phyloP scores from a whole-genome alignment of 2,113 vertebrate genomes.

The Nestor notabilis region DNA sequence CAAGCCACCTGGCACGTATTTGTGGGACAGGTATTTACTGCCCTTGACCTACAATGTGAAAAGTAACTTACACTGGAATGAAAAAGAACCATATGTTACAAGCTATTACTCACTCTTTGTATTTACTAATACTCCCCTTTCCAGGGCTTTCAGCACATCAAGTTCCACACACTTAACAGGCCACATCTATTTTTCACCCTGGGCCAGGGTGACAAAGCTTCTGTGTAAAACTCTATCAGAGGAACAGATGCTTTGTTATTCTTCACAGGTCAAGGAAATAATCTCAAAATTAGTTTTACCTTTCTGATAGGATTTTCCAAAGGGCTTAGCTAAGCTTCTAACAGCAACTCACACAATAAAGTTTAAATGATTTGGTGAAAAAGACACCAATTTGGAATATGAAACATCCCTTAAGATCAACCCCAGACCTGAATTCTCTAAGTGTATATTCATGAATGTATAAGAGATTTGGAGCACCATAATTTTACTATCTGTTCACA shows the following conservation, averaged over 20 bases:
- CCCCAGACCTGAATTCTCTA: neutral
- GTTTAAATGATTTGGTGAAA: neutral
- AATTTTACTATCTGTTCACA: neutral
- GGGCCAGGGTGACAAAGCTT: neutral
- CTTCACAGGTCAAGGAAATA: neutral
- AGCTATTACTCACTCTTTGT: neutral
- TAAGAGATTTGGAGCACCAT: neutral
- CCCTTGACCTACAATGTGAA: slow-evolving; percentile 22
- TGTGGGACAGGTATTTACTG: slow-evolving; percentile 43
- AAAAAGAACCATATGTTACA: neutral
- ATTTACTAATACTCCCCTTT: neutral
- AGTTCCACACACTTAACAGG: neutral
- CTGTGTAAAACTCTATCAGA: neutral
- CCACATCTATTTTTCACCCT: neutral
- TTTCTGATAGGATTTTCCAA: neutral
- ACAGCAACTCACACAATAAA: neutral
- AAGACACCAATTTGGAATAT: neutral
- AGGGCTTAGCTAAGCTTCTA: neutral
- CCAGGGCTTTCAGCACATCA: slow-evolving; percentile 1
- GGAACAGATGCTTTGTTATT: neutral
- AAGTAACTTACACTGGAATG: slow-evolving; percentile 20
- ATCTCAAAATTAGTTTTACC: neutral
- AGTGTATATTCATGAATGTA: neutral
- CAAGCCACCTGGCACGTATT: slow-evolving; percentile 2
- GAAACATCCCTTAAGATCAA: neutral